Conservation (phyloP, 2,797 vertebrate genomes). For the Sebastes cheni region DNA sequence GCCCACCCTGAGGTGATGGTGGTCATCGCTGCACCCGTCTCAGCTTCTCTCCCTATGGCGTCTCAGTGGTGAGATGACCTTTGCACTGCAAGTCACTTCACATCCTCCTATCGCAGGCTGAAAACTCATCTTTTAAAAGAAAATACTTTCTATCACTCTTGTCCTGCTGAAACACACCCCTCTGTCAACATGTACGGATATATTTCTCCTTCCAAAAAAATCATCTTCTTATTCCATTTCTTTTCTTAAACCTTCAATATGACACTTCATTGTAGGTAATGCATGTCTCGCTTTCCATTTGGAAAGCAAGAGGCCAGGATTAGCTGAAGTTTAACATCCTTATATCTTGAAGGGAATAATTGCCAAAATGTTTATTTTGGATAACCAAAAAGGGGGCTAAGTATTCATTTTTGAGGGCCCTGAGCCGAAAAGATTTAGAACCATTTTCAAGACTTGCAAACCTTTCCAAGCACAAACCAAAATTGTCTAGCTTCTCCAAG, state of each 20-base stretch:
- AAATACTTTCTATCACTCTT: neutral
- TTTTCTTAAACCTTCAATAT: neutral
- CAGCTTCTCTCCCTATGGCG: conserved; percentile 1
- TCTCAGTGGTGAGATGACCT: conserved; percentile 20
- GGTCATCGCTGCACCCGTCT: conserved; percentile 11
- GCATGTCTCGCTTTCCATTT: neutral
- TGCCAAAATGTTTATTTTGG: neutral
- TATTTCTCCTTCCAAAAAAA: neutral
- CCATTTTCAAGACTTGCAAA: neutral
- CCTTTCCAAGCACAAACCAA: neutral
- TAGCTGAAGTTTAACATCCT: neutral
- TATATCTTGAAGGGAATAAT: neutral
- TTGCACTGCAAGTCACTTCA: conserved; percentile 5
- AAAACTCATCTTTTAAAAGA: neutral
- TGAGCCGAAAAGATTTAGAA: neutral
- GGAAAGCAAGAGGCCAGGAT: neutral
- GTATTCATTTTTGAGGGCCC: no score
- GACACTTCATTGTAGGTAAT: neutral
- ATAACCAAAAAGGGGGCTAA: neutral
- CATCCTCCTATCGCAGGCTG: conserved; percentile 2
- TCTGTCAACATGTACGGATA: neutral
- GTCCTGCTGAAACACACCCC: neutral
- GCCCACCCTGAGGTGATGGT: conserved; percentile 26
- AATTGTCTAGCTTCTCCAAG: neutral
- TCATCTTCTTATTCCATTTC: neutral